Conservation (phyloP, 2,888 invertebrate genomes). For the Listrodromus nycthemerus region DNA sequence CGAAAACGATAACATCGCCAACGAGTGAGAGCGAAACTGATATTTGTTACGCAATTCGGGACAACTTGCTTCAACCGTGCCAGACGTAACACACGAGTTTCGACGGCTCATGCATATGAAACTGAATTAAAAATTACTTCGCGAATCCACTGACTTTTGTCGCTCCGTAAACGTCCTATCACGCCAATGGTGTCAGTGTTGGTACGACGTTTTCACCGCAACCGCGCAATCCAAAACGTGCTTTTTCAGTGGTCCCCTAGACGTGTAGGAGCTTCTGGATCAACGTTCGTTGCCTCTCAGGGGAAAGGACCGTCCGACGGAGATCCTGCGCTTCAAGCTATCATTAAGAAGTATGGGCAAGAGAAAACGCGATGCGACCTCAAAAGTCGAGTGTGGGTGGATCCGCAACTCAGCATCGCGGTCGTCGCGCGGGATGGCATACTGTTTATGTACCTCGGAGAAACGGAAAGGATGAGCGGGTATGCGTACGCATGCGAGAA, state of each 20-base stretch:
- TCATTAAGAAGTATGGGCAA: conserved; percentile 35
- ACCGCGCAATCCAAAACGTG: not conserved
- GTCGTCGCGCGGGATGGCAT: conserved; percentile 41
- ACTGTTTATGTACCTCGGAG: not conserved
- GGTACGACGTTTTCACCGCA: not conserved
- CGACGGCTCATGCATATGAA: conserved; percentile 77
- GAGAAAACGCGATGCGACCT: conserved; percentile 15
- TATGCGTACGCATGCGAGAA: conserved; percentile 52
- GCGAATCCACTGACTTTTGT: conserved; percentile 76
- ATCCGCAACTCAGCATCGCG: conserved; percentile 29
- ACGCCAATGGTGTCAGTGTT: not conserved
- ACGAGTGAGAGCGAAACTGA: not conserved
- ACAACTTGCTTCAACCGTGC: not conserved
- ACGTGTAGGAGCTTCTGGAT: not conserved
- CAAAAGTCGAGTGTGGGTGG: conserved; percentile 14
- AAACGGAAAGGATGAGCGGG: conserved; percentile 40
- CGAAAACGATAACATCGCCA: not conserved
- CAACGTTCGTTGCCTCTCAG: not conserved
- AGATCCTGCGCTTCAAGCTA: not conserved
- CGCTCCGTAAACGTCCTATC: not conserved
- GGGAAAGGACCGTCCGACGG: not conserved
- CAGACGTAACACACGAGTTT: conserved; percentile 7
- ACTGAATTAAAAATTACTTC: conserved; percentile 64
- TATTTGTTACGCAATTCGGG: not conserved
- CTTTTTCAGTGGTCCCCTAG: not conserved